phyloP scores from a whole-genome alignment of 2,113 vertebrate species.

The Heterochromis multidens region DNA sequence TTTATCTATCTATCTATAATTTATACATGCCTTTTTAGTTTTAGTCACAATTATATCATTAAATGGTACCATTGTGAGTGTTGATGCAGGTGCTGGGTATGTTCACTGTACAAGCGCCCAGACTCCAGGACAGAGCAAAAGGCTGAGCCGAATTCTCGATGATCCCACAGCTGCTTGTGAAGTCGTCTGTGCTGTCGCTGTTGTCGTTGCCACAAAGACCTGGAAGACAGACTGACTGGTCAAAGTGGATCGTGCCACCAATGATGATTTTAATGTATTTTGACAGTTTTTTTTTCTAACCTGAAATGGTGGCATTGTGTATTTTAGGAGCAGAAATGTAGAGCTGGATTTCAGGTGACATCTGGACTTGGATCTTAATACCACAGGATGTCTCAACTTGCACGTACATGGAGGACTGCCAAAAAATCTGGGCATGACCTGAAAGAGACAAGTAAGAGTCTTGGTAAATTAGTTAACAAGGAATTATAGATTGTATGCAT shows the following conservation, averaged over 20 bases:
- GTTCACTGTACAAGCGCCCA: conserved; percentile 40
- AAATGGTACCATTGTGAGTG: conserved; percentile 72
- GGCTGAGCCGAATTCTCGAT: conserved; percentile 57
- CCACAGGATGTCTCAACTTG: conserved; percentile 65
- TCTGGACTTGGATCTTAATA: conserved; percentile 71
- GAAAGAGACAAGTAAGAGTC: background rate
- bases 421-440: conserved; percentile 66
- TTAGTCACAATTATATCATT: background rate
- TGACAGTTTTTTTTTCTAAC: background rate
- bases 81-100: conserved; percentile 62
- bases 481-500: background rate
- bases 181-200: conserved; percentile 70
- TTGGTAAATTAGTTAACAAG: accelerated
- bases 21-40: background rate
- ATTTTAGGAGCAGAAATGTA: conserved; percentile 56
- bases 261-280: no score
- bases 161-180: conserved; percentile 66
- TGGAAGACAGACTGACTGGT: conserved; percentile 1
- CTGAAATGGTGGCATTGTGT: conserved; percentile 16
- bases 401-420: conserved; percentile 75
- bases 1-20: no score
- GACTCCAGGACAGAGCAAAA: conserved; percentile 68
- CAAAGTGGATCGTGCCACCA: background rate
- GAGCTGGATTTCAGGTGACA: conserved; percentile 72
- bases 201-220: conserved; percentile 78